Evolutionary conservation across 2,888 invertebrate genomes (phyloP).

Genomic region (Tholera decimalis): DNA sequence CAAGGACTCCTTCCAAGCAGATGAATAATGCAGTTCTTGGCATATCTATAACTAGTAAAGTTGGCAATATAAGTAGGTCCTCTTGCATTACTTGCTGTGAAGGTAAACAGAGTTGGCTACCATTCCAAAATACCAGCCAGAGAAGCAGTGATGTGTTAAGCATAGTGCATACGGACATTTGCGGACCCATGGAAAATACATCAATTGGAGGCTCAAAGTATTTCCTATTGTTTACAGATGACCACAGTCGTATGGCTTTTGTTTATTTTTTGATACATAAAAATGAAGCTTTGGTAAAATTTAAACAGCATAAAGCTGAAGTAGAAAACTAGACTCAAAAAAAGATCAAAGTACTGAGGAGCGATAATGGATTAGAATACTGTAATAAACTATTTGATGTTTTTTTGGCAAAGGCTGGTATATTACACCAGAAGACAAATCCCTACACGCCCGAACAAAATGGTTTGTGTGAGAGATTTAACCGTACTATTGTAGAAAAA

Average conservation of each 20-base stretch:
- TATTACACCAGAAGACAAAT: background rate
- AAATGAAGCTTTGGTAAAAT: background rate
- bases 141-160: background rate
- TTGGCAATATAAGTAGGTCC: background rate
- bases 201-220: background rate
- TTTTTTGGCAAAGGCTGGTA: background rate
- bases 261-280: background rate
- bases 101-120: background rate
- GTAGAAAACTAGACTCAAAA: background rate
- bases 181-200: background rate
- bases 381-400: background rate
- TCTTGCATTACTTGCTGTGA: background rate
- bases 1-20: background rate
- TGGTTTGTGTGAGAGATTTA: background rate
- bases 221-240: background rate
- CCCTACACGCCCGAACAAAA: constrained; percentile 10
- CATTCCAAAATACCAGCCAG: background rate
- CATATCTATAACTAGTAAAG: background rate
- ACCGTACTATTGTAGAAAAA: background rate
- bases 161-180: background rate
- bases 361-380: background rate
- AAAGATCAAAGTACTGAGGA: background rate
- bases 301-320: background rate
- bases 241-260: background rate
- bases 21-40: background rate